Percentiles rank a stretch among this genome's conserved stretches.
phyloP scores from a whole-genome alignment of 2,888 invertebrate species.

The Melanchra persicariae region DNA sequence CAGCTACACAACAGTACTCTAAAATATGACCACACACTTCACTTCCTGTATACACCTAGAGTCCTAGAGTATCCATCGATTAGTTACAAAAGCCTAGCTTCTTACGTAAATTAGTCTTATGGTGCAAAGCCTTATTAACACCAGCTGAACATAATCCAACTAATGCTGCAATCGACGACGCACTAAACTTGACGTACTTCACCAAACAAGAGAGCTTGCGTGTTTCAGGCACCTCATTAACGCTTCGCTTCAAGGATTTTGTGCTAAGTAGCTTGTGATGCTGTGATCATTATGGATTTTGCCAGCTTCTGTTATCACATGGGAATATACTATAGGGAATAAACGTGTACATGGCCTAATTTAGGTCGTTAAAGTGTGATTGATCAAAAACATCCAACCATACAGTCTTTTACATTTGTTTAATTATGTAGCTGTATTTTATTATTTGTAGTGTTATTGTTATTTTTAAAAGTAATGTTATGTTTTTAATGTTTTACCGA shows the following conservation, averaged over 20 bases:
- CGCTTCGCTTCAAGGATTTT: slow-evolving; percentile 1
- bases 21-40: no score
- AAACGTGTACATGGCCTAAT: no score
- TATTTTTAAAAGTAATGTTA: no score
- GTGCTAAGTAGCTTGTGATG: neutral
- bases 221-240: slow-evolving; percentile 34
- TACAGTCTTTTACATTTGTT: no score
- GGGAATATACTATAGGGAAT: neutral
- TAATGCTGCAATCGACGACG: neutral
- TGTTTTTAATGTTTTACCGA: no score
- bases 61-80: neutral
- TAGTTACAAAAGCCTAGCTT: neutral
- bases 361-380: no score
- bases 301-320: neutral
- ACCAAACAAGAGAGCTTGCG: slow-evolving; percentile 17
- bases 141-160: slow-evolving; percentile 12
- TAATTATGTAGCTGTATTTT: no score
- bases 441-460: no score
- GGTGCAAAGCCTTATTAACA: slow-evolving; percentile 9
- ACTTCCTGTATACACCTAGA: no score
- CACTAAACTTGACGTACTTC: slow-evolving; percentile 8
- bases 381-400: no score
- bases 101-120: slow-evolving; percentile 1
- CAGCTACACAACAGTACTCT: no score
- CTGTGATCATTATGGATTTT: neutral